phyloP scores from a whole-genome alignment of 2,888 invertebrate species.

The Drosophila parthenogenetica region DNA sequence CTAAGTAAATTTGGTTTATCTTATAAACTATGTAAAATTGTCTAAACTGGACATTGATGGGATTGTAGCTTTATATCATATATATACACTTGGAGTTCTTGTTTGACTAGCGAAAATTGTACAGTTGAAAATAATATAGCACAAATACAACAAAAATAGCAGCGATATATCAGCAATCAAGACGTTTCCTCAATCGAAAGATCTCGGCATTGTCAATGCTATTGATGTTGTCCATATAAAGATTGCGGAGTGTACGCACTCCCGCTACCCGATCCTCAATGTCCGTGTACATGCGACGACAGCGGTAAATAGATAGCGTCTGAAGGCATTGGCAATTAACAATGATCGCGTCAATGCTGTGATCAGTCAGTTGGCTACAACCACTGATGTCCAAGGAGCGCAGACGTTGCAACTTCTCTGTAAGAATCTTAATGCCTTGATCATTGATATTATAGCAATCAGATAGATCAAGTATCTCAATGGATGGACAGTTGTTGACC shows the following conservation, averaged over 20 bases:
- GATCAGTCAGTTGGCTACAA: conserved; percentile 87
- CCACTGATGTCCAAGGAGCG: conserved; percentile 84
- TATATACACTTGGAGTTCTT: background rate
- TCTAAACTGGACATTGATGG: conserved; percentile 34
- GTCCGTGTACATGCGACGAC: conserved; percentile 83
- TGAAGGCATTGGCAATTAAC: conserved; percentile 85
- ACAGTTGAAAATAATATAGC: conserved; percentile 83
- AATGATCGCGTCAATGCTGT: conserved; percentile 86
- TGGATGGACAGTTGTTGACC: conserved; percentile 88
- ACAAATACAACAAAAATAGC: conserved; percentile 83
- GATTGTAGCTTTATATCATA: conserved; percentile 11
- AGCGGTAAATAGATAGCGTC: conserved; percentile 82
- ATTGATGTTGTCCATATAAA: conserved; percentile 81
- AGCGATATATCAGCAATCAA: conserved; percentile 84
- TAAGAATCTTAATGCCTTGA: conserved; percentile 86
- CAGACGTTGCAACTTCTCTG: conserved; percentile 84
- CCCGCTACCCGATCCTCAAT: conserved; percentile 82
- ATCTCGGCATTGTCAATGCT: conserved; percentile 82
- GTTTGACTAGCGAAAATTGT: conserved; percentile 81
- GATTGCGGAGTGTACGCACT: conserved; percentile 77
- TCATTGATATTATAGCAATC: conserved; percentile 90
- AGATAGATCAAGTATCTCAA: conserved; percentile 89
- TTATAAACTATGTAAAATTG: conserved; percentile 28
- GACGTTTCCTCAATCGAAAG: conserved; percentile 81
- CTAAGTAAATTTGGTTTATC: conserved; percentile 27